Conservation (phyloP, 2,113 vertebrate species). For the Sinocyclocheilus anophthalmus region DNA sequence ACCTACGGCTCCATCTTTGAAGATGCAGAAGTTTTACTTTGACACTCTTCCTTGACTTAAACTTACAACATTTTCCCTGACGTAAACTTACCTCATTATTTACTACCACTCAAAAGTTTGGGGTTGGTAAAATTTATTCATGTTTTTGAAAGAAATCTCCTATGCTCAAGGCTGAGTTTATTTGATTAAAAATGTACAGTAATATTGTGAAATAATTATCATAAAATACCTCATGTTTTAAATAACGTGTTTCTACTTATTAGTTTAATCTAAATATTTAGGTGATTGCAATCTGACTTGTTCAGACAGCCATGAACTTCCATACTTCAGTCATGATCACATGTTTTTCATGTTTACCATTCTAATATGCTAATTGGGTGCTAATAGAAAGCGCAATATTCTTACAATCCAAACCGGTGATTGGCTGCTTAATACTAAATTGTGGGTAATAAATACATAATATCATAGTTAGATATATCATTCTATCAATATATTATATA, state of each 20-base stretch:
- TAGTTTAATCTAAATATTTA: background rate
- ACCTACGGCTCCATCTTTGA: background rate
- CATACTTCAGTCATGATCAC: background rate
- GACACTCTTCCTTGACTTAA: background rate
- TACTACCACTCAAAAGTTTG: background rate
- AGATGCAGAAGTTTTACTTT: slow-evolving; percentile 35
- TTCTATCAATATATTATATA: no score
- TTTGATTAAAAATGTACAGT: no score
- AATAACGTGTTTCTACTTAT: background rate
- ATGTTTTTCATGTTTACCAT: background rate
- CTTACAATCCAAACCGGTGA: no score
- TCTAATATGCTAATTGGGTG: no score
- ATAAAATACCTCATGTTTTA: background rate
- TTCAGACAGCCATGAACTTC: background rate
- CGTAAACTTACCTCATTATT: background rate
- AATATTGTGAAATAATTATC: background rate
- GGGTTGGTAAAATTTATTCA: no score
- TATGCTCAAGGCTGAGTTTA: no score
- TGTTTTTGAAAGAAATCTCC: no score
- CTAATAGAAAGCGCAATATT: no score
- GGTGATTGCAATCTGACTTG: background rate
- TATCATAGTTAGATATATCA: no score
- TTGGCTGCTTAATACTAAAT: no score
- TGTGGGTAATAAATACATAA: no score
- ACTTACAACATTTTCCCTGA: background rate